These are phyloP conservation scores for Hydropsyche betteni DNA, from an alignment of 2,888 invertebrate species.

Conservation along the genomic window DNA sequence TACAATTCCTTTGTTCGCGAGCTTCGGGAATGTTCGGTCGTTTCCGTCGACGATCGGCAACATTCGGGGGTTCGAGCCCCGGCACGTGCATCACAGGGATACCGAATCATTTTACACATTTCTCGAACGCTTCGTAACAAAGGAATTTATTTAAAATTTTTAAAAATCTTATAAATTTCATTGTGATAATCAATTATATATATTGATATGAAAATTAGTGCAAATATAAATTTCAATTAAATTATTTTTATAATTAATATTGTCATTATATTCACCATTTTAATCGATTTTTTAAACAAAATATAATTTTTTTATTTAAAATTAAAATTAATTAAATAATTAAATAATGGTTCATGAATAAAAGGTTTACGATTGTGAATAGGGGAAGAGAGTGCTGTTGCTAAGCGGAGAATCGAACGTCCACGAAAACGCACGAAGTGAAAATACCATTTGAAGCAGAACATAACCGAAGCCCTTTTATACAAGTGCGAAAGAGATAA, in stretches of 20 bases:
- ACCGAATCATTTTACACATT: neutral
- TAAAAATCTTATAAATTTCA: too few species aligned
- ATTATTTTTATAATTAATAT: neutral
- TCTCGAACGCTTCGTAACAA: too few species aligned
- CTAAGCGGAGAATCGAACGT: conserved; percentile 28
- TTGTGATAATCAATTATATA: too few species aligned
- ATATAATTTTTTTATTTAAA: too few species aligned
- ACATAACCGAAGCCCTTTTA: neutral
- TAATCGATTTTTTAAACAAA: neutral
- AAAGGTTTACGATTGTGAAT: conserved; percentile 6
- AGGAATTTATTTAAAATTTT: too few species aligned
- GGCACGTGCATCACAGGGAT: conserved; percentile 21
- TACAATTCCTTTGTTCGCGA: conserved; percentile 34
- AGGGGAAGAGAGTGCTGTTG: conserved; percentile 41
- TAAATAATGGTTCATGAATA: neutral
- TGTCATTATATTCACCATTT: neutral
- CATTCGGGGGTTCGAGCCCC: neutral
- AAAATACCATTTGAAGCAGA: conserved; percentile 14
- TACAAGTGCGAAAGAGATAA: conserved; percentile 18
- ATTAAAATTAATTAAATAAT: too few species aligned
- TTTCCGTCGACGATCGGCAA: conserved; percentile 9
- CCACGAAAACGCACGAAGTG: neutral
- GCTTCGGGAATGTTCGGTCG: conserved; percentile 25
- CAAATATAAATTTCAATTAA: too few species aligned
- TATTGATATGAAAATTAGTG: too few species aligned